Percentiles rank a stretch among this genome's conserved stretches.
phyloP scores from a whole-genome alignment of 2,888 invertebrate genomes.

The Allacma fusca region DNA sequence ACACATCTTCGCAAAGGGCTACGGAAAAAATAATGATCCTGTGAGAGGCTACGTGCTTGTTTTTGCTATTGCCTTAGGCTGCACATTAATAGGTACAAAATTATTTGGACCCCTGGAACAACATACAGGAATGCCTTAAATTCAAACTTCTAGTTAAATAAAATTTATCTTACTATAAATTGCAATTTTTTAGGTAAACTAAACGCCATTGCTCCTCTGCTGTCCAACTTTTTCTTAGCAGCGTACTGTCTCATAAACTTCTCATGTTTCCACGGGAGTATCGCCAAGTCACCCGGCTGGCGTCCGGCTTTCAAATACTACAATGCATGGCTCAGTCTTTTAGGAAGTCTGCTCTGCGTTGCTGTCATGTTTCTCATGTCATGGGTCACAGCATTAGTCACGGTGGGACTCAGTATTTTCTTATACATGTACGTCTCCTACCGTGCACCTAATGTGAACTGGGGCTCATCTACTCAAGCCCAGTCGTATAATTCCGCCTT shows the following conservation, averaged over 20 bases:
- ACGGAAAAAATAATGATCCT: slow-evolving; percentile 69
- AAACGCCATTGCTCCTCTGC: slow-evolving; percentile 66
- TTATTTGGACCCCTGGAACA: neutral
- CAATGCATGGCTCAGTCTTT: slow-evolving; percentile 67
- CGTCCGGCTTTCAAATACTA: slow-evolving; percentile 64
- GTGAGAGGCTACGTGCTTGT: slow-evolving; percentile 69
- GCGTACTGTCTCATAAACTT: slow-evolving; percentile 66
- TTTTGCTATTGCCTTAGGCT: slow-evolving; percentile 67
- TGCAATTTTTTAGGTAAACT: slow-evolving; percentile 63
- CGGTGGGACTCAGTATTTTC: slow-evolving; percentile 65
- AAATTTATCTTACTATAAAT: too few species aligned
- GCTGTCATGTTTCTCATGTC: slow-evolving; percentile 69
- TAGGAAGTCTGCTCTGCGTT: slow-evolving; percentile 65
- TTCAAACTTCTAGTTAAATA: too few species aligned
- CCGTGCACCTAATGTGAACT: slow-evolving; percentile 70
- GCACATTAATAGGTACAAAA: slow-evolving; percentile 67
- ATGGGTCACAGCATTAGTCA: slow-evolving; percentile 68
- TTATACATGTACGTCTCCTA: slow-evolving; percentile 68
- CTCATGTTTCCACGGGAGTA: slow-evolving; percentile 66
- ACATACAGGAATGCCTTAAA: too few species aligned
- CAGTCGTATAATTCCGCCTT: slow-evolving; percentile 69
- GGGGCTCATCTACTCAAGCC: slow-evolving; percentile 71
- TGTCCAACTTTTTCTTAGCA: slow-evolving; percentile 66
- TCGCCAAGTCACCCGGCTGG: slow-evolving; percentile 64
- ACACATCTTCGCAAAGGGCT: slow-evolving; percentile 68